A percentile compares a stretch with the other conserved stretches of the same genome.
phyloP scores from a whole-genome alignment of 1,140 invertebrate genomes.

The Chironomus tepperi region DNA sequence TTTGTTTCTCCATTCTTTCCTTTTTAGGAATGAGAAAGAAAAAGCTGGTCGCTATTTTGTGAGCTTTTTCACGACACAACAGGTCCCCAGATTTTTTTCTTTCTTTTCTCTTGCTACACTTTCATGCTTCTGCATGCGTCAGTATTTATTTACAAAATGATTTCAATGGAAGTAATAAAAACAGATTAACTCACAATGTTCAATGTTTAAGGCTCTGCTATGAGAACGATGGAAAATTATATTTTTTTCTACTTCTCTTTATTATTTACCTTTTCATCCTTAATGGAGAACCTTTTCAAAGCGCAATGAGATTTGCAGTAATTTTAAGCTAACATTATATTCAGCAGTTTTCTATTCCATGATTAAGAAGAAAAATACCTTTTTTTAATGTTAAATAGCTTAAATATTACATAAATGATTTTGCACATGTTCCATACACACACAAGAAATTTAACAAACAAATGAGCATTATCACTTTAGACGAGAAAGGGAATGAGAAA shows the following conservation, averaged over 20 bases:
- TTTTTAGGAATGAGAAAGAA: background rate
- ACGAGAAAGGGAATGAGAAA: too few relatives aligned
- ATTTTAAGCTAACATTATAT: too few relatives aligned
- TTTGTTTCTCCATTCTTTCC: too few relatives aligned
- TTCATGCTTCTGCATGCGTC: background rate
- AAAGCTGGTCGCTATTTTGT: background rate
- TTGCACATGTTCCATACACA: too few relatives aligned
- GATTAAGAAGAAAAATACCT: too few relatives aligned
- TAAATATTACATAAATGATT: too few relatives aligned
- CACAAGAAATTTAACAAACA: too few relatives aligned
- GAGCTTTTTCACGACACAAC: background rate
- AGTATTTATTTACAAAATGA: conserved; percentile 9
- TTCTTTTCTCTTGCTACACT: background rate
- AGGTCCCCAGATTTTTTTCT: background rate
- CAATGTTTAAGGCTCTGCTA: background rate
- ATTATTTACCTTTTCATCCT: background rate
- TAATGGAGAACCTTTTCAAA: background rate
- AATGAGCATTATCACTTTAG: too few relatives aligned
- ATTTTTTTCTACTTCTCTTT: background rate
- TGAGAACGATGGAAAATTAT: background rate
- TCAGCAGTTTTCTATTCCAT: too few relatives aligned
- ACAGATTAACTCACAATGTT: conserved; percentile 10
- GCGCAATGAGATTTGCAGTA: background rate
- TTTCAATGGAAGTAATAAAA: conserved; percentile 9
- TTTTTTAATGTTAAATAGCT: too few relatives aligned